Percentiles rank a stretch among this genome's conserved stretches.
Conservation (phyloP, 2,113 vertebrate genomes). For the Clarias gariepinus region DNA sequence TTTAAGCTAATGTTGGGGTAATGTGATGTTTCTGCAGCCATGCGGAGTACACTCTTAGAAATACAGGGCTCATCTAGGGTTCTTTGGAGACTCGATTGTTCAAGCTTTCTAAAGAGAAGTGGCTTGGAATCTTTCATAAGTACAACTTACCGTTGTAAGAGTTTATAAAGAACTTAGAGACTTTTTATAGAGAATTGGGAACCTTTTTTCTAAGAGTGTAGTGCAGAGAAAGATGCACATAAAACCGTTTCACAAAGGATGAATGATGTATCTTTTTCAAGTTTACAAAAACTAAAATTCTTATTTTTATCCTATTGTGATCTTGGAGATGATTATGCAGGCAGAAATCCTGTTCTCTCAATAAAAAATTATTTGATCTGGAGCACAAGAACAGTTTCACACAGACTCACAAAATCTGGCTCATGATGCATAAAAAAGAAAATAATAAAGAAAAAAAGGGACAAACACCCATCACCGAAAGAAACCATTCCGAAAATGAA, state of each 20-base stretch:
- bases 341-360: not conserved
- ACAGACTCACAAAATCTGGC: not conserved
- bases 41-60: not conserved
- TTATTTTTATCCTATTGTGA: not conserved
- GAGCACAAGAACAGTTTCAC: not conserved
- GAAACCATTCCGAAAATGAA: constrained; percentile 54
- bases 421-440: constrained; percentile 12
- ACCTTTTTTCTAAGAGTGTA: not conserved
- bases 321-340: not conserved
- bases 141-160: not conserved
- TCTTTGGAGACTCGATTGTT: not conserved
- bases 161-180: not conserved
- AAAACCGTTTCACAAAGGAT: not conserved
- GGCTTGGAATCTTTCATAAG: not conserved
- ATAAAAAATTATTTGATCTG: not conserved
- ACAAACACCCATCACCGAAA: constrained; percentile 60
- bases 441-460: not conserved
- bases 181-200: not conserved
- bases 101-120: not conserved
- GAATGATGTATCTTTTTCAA: not conserved
- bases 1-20: not conserved
- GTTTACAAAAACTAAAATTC: not conserved
- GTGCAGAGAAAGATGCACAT: not conserved
- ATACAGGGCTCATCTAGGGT: not conserved
- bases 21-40: not conserved